Evolutionary conservation across 2,888 invertebrate genomes (phyloP), one percentile per base, ranked within the genome.

Genomic region (Brenthis ino): DNA sequence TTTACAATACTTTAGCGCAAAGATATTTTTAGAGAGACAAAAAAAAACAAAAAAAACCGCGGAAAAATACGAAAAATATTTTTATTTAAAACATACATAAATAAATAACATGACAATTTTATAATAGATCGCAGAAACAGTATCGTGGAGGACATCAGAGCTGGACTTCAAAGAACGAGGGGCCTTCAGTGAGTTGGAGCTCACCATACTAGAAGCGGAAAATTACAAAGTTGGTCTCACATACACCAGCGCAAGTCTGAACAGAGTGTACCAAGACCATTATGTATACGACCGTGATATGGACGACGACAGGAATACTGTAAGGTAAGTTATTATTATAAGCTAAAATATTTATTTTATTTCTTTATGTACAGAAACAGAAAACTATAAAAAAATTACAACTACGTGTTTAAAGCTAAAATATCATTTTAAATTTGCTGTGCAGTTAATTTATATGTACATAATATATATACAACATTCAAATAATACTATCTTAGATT

Each of bases 141-240:
- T 90, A 1, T 84, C 91, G 13, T 83, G 84, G 79, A 77, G 78
- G 20, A 78, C 83, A 0, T 79, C 86, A 2, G 91, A 92, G 33
- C 74, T 81, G 75, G 92, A 92, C 78, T 92, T 87, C 82, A 88
- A 87, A 55, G 92, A 91, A 76, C 84, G 88, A 1, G 86, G 84
- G 0, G 89, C 93, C 0, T 89, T 89, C 79, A 92, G 93, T 69
- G 85, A 87, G 64, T 77, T 93, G 47, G 91, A 91, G 78, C 80
- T 93, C 57, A 83, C 86, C 0, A 77, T 92, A 11, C 73, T 88
- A 37, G 91, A 90, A 71, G 85, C 84, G 0, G 89, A 88, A 71
- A 86, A 85, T 47, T 89, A 87, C 80, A 84, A 84, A 76, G 86
- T 87, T 76, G 89, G 88, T 3, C 79, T 88, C 58, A 85, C 86